A percentile compares a stretch with the other conserved stretches of the same genome.
Evolutionary conservation across 2,113 vertebrate species (phyloP).

Genomic region (Sceloporus tristichus): DNA sequence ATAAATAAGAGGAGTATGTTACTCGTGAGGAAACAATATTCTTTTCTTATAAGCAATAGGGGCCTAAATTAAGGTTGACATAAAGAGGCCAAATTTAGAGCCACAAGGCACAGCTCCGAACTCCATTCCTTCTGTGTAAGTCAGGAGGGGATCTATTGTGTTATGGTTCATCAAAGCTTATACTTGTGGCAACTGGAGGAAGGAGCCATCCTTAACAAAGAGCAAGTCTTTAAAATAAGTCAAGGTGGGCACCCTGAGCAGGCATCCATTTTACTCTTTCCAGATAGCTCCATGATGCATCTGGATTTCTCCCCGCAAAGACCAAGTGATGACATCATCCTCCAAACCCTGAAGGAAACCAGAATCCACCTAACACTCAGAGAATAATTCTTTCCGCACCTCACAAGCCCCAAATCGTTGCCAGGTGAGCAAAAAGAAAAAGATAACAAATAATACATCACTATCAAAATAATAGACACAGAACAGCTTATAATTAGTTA

Average conservation of each 20-base stretch:
- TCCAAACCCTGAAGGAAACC: slow-evolving; percentile 26
- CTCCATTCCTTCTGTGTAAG: rapidly evolving
- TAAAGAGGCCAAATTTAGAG: slow-evolving; percentile 63
- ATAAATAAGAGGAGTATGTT: slow-evolving; percentile 22
- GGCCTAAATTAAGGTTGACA: slow-evolving; percentile 68
- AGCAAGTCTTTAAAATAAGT: slow-evolving; percentile 27
- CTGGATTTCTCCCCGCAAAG: slow-evolving; percentile 5
- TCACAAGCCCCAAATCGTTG: not conserved
- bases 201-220: not conserved
- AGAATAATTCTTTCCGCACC: not conserved
- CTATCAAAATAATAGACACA: slow-evolving; percentile 63
- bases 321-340: rapidly evolving
- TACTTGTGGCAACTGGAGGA: not conserved
- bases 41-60: slow-evolving; percentile 61
- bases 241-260: not conserved
- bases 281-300: not conserved
- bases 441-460: slow-evolving; percentile 21
- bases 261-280: not conserved
- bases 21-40: slow-evolving; percentile 59
- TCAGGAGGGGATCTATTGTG: not conserved
- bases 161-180: not conserved
- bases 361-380: not conserved
- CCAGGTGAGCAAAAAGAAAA: not conserved
- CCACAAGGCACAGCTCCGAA: not conserved
- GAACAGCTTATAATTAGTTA: slow-evolving; percentile 70